Base-by-base conservation (phyloP, 2,113 vertebrate species). In the Gymnarchus niloticus region DNA sequence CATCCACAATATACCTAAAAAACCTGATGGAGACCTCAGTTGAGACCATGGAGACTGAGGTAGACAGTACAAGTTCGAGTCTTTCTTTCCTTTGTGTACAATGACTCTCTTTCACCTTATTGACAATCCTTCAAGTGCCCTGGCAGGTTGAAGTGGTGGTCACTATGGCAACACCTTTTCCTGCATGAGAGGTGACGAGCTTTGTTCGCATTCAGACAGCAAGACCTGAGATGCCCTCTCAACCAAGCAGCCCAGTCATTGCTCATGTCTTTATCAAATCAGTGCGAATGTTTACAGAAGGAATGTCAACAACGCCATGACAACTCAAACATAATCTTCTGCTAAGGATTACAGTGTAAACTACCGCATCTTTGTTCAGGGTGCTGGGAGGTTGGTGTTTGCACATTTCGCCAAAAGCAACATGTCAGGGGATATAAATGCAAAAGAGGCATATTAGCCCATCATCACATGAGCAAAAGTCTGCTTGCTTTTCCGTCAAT, bases 261-360 rank as follows among this genome's bases (percentile, higher is more conserved):
- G 73, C 77, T 90, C 89, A 88, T 87, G 88, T 89, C 88, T 87
- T 85, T 87, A 89, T 88, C 69, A 90, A 87, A 89, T 88, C 17
- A 84, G 49, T 59, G n/a, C 8, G 5, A 25, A 44, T 86, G 85
- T 88, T 84, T 81, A 83, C 82, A 87, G 69, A 86, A 87, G 81
- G 84, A 86, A 82, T 56, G 87, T 90, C 83, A 88, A 88, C 65
- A 88, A 82, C 69, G 56, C 51, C 73, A 23, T 37, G 48, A 37
- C 52, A 85, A 80, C 33, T 77, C 61, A 80, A 28, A 25, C 52
- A 8, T 2, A 2, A 21, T 21, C 10, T 73, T 80, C 49, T 57
- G 51, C 19, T 84, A 81, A 85, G 90, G 65, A 90, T 90, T 7
- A 54, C 65, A 37, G 14, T 54, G 84, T 25, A 76, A 65, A 41